A percentile compares a stretch with the other conserved stretches of the same genome.
These are phyloP conservation scores for Pseudopipra pipra DNA, from an alignment of 2,113 vertebrate species.

Conservation along the genomic window DNA sequence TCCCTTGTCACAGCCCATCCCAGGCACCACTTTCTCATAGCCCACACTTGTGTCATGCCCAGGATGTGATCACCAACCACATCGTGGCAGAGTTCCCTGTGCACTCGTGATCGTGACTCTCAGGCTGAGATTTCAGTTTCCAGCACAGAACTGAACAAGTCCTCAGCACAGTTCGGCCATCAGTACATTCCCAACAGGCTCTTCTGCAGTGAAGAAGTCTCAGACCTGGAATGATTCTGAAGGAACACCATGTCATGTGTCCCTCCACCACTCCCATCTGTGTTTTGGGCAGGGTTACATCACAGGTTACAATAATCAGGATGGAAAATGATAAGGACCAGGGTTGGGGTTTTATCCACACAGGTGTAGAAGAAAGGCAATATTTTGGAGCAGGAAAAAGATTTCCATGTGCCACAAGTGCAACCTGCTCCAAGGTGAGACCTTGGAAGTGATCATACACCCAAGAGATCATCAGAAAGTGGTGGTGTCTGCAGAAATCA, in stretches of 20 bases:
- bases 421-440: neutral
- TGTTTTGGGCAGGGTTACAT: neutral
- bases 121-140: neutral
- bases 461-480: neutral
- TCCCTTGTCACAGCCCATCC: neutral
- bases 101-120: accelerated
- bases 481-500: neutral
- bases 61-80: neutral
- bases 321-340: neutral
- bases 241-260: neutral
- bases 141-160: neutral
- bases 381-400: neutral
- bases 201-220: neutral
- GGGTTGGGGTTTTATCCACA: neutral
- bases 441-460: accelerated
- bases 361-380: neutral
- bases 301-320: neutral
- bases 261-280: neutral
- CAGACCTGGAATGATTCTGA: neutral
- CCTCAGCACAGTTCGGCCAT: neutral
- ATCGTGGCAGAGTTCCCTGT: neutral
- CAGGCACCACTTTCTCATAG: neutral
- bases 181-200: neutral
- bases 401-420: neutral
- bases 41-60: neutral